Base-by-base conservation (phyloP, 2,797 vertebrate genomes). In the Lerista edwardsae region DNA sequence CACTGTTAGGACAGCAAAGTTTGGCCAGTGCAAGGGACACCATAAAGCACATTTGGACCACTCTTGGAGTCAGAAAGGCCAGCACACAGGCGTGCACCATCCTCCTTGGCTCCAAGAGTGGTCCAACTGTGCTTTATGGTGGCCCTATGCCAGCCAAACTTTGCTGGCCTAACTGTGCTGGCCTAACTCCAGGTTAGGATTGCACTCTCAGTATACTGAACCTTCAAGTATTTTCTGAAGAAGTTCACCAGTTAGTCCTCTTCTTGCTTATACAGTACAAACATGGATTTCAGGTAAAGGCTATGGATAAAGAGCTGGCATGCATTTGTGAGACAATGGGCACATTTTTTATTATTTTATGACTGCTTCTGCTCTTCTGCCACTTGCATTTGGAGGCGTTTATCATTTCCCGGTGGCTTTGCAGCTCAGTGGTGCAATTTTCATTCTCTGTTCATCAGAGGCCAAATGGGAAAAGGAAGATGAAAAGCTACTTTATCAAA, bases 341-440 rank as follows among this genome's bases (percentile, higher is more conserved):
- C 12, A 64, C 0, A 36, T 77, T 86, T 72, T 86, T 72, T 81
- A 87, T 85, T 23, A 23, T 74, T 86, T 82, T 62, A 9, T 69
- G 23, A 4, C 72, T 68, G 15, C n/a, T 72, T 2, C 82, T 79
- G 21, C 0, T 0, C n/a, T 82, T 23, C 15, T 21, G 82, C 9
- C 82, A 44, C 2, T 7, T 83, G 51, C 7, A 29, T 82, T 44
- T 39, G 12, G 19, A 85, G 44, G 0, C 0, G 2, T 76, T 80
- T 51, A 59, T 89, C 86, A 74, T 47, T 88, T 91, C 21, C 75
- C 85, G 14, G 41, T 83, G 65, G 41, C 34, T 83, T 83, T 83
- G 14, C 21, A 77, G 21, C 65, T 69, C 62, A 77, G 9, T 82
- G 57, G 59, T 86, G 19, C 14, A 87, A 57, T 2, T 68, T 89